phyloP scores from a whole-genome alignment of 1,140 invertebrate species.

The Euwallacea fornicatus region DNA sequence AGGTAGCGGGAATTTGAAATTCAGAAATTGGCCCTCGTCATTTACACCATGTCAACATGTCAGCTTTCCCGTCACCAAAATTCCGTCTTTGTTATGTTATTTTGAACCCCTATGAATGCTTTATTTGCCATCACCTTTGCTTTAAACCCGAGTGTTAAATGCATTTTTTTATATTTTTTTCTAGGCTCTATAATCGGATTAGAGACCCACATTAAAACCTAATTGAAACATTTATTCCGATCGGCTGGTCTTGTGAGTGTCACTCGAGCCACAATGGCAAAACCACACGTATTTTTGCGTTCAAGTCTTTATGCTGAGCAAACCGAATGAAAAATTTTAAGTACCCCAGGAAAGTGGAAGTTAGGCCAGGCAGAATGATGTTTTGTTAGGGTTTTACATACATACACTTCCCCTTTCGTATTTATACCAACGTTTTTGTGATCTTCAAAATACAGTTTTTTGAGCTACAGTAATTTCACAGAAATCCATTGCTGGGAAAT shows the following conservation, averaged over 20 bases:
- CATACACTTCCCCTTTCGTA: too few species aligned
- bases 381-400: too few species aligned
- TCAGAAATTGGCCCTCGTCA: conserved; percentile 15
- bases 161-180: conserved; percentile 23
- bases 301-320: conserved; percentile 4
- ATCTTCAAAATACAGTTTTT: too few species aligned
- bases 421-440: too few species aligned
- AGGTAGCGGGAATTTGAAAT: neutral
- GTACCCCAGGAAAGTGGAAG: conserved; percentile 9
- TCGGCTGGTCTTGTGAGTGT: conserved; percentile 42
- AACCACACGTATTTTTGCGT: conserved; percentile 30
- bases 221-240: conserved; percentile 44
- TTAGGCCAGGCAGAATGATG: too few species aligned
- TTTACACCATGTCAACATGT: conserved; percentile 25
- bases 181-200: conserved; percentile 41
- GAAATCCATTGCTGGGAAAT: too few species aligned
- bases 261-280: conserved; percentile 30
- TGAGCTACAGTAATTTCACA: too few species aligned
- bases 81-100: conserved; percentile 12
- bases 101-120: conserved; percentile 31
- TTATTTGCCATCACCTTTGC: conserved; percentile 30
- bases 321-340: conserved; percentile 31
- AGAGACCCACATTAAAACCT: conserved; percentile 41
- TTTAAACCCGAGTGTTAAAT: conserved; percentile 27
- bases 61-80: conserved; percentile 26